Percentiles rank a stretch among this genome's conserved stretches.
Conservation (phyloP, 2,113 vertebrate species). For the Nibea coibor region DNA sequence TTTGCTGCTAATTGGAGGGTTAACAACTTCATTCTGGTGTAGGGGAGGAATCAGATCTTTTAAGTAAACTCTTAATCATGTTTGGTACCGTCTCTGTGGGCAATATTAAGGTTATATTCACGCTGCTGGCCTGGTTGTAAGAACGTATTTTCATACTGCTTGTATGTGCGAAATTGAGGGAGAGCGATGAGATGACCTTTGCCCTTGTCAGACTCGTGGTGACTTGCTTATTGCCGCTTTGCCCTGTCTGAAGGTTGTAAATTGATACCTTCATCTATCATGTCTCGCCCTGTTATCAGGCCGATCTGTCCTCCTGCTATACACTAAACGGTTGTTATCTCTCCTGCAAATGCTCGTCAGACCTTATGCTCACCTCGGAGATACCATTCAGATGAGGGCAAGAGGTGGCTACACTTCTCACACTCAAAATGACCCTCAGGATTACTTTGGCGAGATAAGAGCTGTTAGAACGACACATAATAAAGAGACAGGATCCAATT, state of each 20-base stretch:
- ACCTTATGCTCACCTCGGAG: slow-evolving; percentile 55
- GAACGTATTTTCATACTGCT: background rate
- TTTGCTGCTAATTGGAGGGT: slow-evolving; percentile 59
- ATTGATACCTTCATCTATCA: slow-evolving; percentile 74
- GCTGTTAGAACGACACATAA: background rate
- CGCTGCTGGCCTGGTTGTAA: background rate
- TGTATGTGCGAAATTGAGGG: slow-evolving; percentile 32
- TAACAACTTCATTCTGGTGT: slow-evolving; percentile 29
- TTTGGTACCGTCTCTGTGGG: slow-evolving; percentile 27
- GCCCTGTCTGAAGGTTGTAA: slow-evolving; percentile 70
- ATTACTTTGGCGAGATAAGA: slow-evolving; percentile 30
- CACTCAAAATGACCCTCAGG: background rate
- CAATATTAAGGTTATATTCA: slow-evolving; percentile 8
- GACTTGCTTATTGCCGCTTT: slow-evolving; percentile 72
- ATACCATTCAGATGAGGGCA: slow-evolving; percentile 49
- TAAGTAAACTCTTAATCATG: background rate
- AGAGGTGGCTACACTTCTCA: slow-evolving; percentile 24
- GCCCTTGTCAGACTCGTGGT: slow-evolving; percentile 63
- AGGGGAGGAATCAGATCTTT: slow-evolving; percentile 13
- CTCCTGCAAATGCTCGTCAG: slow-evolving; percentile 56
- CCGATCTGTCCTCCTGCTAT: slow-evolving; percentile 68
- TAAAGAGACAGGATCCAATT: background rate
- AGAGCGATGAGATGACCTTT: slow-evolving; percentile 58
- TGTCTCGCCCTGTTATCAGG: slow-evolving; percentile 70
- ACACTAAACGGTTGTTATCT: slow-evolving; percentile 75